phyloP scores from a whole-genome alignment of 2,888 invertebrate species.

The Scrobipalpa atriplicella region DNA sequence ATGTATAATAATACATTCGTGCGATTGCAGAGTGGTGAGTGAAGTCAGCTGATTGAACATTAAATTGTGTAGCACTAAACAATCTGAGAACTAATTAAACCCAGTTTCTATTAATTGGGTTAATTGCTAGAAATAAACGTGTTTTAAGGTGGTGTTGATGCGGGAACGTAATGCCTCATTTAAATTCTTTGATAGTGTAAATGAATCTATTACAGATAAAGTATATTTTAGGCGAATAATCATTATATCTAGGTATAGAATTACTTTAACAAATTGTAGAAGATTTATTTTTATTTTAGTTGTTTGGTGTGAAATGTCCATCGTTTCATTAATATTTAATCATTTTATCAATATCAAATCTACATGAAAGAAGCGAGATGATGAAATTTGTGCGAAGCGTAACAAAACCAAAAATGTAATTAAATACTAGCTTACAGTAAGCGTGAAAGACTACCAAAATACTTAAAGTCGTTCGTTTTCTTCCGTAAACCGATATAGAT shows the following conservation, averaged over 20 bases:
- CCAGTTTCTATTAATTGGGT: slow-evolving; percentile 27
- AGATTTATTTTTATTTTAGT: no score
- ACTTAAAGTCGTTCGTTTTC: no score
- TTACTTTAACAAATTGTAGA: no score
- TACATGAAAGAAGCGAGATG: no score
- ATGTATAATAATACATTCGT: not conserved
- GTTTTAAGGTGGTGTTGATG: not conserved
- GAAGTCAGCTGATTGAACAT: slow-evolving; percentile 1
- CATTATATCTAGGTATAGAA: no score
- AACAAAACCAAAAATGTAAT: no score
- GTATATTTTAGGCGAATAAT: no score
- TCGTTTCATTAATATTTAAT: no score
- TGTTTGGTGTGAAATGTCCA: no score
- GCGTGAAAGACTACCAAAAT: no score
- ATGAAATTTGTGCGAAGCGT: not conserved
- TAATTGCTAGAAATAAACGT: slow-evolving; percentile 33
- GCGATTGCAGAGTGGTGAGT: not conserved
- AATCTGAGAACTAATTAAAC: not conserved
- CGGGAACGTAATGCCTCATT: not conserved
- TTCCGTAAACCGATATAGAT: not conserved
- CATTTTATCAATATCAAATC: no score
- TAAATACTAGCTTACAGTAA: no score
- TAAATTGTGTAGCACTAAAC: not conserved
- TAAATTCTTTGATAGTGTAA: not conserved
- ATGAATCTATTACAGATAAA: not conserved